A percentile compares a stretch with the other conserved stretches of the same genome.
phyloP scores from a whole-genome alignment of 1,140 invertebrate genomes.

The Psix sp. region DNA sequence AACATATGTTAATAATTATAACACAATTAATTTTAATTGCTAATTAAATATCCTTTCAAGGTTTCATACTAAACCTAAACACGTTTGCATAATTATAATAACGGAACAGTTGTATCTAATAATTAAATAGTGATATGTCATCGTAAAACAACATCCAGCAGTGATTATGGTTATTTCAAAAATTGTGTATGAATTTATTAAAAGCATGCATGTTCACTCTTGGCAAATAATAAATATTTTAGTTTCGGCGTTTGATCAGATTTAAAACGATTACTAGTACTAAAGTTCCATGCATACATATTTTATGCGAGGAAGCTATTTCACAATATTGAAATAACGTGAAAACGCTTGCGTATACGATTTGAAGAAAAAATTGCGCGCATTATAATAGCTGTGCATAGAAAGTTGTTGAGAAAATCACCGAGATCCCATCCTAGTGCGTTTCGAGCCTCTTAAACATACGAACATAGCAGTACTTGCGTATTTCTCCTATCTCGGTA shows the following conservation, averaged over 20 bases:
- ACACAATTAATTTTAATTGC: too few species aligned
- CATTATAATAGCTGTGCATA: conserved; percentile 19
- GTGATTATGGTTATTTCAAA: too few species aligned
- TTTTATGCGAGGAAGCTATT: conserved; percentile 14
- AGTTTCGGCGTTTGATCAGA: conserved; percentile 6
- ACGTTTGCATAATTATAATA: too few species aligned
- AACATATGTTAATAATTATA: too few species aligned
- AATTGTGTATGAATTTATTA: too few species aligned
- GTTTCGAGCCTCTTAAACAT: conserved; percentile 54
- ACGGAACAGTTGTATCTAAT: too few species aligned
- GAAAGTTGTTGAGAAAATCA: conserved; percentile 55
- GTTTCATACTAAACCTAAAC: too few species aligned
- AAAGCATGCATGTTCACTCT: too few species aligned
- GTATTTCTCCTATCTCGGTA: conserved; percentile 52
- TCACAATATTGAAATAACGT: conserved; percentile 30
- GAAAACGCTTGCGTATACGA: conserved; percentile 23
- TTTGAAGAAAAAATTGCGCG: conserved; percentile 41
- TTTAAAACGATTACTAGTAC: conserved; percentile 22
- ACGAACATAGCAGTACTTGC: conserved; percentile 33
- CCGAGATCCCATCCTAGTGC: conserved; percentile 46
- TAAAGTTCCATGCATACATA: conserved; percentile 18
- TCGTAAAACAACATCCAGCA: too few species aligned
- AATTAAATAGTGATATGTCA: too few species aligned
- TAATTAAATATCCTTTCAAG: too few species aligned
- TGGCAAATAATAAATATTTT: too few species aligned